Conservation (phyloP, 1,140 invertebrate genomes). For the Cotesia vestalis region DNA sequence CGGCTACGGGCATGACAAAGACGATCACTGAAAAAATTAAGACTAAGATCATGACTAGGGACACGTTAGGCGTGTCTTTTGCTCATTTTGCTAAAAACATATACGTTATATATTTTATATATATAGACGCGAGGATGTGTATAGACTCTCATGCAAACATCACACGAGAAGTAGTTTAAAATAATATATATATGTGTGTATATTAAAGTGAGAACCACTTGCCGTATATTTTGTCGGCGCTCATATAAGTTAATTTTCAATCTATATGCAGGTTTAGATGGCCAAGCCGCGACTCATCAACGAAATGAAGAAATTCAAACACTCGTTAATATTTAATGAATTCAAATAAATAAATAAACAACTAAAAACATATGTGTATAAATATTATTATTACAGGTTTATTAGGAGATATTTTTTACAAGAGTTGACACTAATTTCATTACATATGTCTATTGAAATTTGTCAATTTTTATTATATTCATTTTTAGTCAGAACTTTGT, state of each 20-base stretch:
- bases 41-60: neutral
- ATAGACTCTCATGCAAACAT: too few relatives aligned
- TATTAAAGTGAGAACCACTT: constrained; percentile 22
- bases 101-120: constrained; percentile 13
- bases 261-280: constrained; percentile 65
- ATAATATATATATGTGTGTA: constrained; percentile 10
- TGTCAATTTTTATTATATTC: neutral
- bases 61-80: constrained; percentile 23
- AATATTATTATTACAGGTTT: neutral
- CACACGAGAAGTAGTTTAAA: neutral
- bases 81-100: constrained; percentile 43
- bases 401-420: neutral
- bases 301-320: constrained; percentile 67
- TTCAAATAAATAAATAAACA: constrained; percentile 31
- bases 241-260: constrained; percentile 69
- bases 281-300: constrained; percentile 61
- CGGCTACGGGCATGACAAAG: neutral
- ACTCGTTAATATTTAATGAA: constrained; percentile 68
- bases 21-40: neutral
- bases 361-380: neutral
- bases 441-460: constrained; percentile 10
- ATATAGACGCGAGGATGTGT: too few relatives aligned
- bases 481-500: too few relatives aligned
- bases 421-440: neutral
- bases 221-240: constrained; percentile 63